Conservation (phyloP, 2,888 invertebrate species). For the Amblyjoppa proteus region DNA sequence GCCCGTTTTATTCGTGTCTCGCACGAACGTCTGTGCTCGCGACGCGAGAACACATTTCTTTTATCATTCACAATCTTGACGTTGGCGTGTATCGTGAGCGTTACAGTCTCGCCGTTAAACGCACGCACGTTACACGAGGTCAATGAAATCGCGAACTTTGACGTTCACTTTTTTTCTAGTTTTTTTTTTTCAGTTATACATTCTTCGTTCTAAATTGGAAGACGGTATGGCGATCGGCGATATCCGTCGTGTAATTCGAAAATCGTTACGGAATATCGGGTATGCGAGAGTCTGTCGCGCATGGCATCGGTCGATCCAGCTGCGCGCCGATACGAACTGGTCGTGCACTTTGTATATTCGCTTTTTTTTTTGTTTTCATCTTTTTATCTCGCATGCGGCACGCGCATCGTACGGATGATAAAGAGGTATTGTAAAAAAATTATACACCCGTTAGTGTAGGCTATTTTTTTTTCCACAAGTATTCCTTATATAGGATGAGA, state of each 20-base stretch:
- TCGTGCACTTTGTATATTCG: not conserved
- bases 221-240: slow-evolving; percentile 72
- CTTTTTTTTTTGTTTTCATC: not conserved
- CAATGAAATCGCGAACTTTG: slow-evolving; percentile 22
- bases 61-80: slow-evolving; percentile 43
- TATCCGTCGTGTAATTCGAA: slow-evolving; percentile 66
- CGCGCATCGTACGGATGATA: slow-evolving; percentile 18
- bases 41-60: slow-evolving; percentile 46
- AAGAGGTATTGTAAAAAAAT: slow-evolving; percentile 64
- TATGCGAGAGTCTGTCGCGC: slow-evolving; percentile 30
- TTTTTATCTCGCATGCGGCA: not conserved
- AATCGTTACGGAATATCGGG: slow-evolving; percentile 58
- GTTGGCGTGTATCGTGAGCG: slow-evolving; percentile 49
- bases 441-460: slow-evolving; percentile 60
- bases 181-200: slow-evolving; percentile 36
- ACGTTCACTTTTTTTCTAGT: not conserved
- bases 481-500: slow-evolving; percentile 10
- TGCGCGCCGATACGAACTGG: slow-evolving; percentile 19
- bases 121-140: slow-evolving; percentile 50
- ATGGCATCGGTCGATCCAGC: slow-evolving; percentile 42
- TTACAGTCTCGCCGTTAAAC: slow-evolving; percentile 36
- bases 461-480: slow-evolving; percentile 38
- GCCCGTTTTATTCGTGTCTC: slow-evolving; percentile 29
- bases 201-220: slow-evolving; percentile 69
- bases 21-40: slow-evolving; percentile 1